Evolutionary conservation across 1,140 invertebrate genomes (phyloP).

Genomic region (Brachionus sp.): DNA sequence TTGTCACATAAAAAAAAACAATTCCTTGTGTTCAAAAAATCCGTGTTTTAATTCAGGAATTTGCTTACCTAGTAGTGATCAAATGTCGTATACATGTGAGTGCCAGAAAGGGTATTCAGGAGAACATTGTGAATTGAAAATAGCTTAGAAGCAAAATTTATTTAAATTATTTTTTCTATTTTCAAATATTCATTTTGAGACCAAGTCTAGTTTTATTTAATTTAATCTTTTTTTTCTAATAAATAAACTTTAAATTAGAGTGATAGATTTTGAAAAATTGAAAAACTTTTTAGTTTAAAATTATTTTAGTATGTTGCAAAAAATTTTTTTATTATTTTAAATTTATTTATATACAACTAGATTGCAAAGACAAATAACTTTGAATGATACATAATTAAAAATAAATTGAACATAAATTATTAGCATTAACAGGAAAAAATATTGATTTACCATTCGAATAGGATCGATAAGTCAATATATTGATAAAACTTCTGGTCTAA

Average conservation of each 20-base stretch:
- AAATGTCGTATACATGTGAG: neutral
- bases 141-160: neutral
- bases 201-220: neutral
- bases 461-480: neutral
- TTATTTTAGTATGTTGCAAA: no score
- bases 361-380: neutral
- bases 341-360: no score
- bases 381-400: neutral
- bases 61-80: neutral
- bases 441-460: neutral
- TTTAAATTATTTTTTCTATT: neutral
- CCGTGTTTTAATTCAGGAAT: slow-evolving; percentile 4
- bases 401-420: neutral
- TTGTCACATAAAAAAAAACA: slow-evolving; percentile 16
- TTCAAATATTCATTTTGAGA: neutral
- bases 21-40: neutral
- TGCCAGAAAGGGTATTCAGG: slow-evolving; percentile 1
- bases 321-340: no score
- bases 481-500: neutral
- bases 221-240: neutral
- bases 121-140: slow-evolving; percentile 27
- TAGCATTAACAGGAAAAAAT: neutral
- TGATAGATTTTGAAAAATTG: no score
- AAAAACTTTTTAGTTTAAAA: neutral
- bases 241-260: neutral